Evolutionary conservation across 2,113 vertebrate genomes (phyloP).

Genomic region (Rhinogobius similis): DNA sequence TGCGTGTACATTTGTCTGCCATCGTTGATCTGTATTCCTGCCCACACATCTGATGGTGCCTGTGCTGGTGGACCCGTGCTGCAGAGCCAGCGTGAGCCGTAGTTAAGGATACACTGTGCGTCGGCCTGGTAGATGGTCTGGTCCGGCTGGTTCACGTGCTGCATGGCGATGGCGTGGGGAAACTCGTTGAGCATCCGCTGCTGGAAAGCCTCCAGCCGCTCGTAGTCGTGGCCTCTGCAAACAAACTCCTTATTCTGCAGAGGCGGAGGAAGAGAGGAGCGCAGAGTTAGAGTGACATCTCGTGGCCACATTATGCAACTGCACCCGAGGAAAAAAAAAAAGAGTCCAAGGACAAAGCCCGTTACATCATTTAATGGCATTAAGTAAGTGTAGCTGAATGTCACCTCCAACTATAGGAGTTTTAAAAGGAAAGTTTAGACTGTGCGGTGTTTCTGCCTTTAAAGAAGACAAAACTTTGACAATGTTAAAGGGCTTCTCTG

Average conservation of each 20-base stretch:
- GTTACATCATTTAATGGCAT: constrained; percentile 63
- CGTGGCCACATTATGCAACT: constrained; percentile 49
- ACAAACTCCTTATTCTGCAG: constrained; percentile 98
- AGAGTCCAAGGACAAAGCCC: constrained; percentile 25
- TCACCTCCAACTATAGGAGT: constrained; percentile 54
- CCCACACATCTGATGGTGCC: background rate
- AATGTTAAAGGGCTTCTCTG: constrained; percentile 7
- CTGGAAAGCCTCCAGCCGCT: constrained; percentile 97
- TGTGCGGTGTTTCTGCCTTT: constrained; percentile 15
- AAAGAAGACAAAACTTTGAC: background rate
- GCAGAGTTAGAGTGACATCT: constrained; percentile 71
- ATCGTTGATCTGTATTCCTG: constrained; percentile 4
- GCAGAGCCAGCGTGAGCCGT: background rate
- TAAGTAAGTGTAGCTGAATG: constrained; percentile 60
- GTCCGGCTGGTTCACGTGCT: constrained; percentile 97
- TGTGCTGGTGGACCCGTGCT: background rate
- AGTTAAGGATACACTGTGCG: constrained; percentile 92
- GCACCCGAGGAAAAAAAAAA: constrained; percentile 27
- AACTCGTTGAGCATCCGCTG: constrained; percentile 99
- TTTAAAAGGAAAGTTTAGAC: constrained; percentile 49
- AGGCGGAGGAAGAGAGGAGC: background rate
- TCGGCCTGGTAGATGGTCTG: constrained; percentile 99
- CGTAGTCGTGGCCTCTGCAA: constrained; percentile 98
- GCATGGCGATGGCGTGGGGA: constrained; percentile 98
- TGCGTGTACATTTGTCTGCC: background rate